Evolutionary conservation across 53 echinoderm and acorn worm genomes (phyloP).

Genomic region (Holothuria leucospilota): DNA sequence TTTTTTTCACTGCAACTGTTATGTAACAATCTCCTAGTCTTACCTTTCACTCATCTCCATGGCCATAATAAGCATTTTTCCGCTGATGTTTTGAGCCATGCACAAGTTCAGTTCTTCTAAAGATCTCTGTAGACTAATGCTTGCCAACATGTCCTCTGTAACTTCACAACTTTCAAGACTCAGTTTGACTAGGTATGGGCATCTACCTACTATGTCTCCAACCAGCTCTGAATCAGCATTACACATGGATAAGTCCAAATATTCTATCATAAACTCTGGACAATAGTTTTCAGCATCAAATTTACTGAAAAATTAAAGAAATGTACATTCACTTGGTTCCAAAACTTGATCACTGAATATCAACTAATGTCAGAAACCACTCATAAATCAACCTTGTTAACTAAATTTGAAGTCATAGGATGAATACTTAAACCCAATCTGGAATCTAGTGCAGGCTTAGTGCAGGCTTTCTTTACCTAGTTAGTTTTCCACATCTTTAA

Average conservation of each 20-base stretch:
- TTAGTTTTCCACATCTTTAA: no score
- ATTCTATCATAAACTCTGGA: constrained; percentile 52
- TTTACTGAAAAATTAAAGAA: background rate
- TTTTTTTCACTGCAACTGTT: no score
- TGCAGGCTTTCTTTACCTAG: no score
- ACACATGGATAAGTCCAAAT: constrained; percentile 78
- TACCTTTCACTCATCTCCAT: constrained; percentile 53
- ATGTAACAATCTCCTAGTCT: background rate
- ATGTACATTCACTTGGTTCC: background rate
- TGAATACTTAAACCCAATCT: no score
- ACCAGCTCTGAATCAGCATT: constrained; percentile 58
- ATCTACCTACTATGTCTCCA: constrained; percentile 55
- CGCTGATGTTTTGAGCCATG: constrained; percentile 69
- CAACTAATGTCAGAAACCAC: no score
- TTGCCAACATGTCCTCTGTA: constrained; percentile 38
- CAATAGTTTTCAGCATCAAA: background rate
- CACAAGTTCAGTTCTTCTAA: constrained; percentile 80
- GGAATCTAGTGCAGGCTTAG: no score
- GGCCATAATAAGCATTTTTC: constrained; percentile 40
- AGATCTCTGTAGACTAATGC: constrained; percentile 18
- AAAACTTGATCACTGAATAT: no score
- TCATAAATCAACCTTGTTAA: no score
- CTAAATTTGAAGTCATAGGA: no score
- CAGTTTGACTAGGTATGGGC: constrained; percentile 67
- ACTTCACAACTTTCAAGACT: constrained; percentile 84